Base-by-base conservation (phyloP, 2,113 vertebrate species). In the Actinemys pallida region DNA sequence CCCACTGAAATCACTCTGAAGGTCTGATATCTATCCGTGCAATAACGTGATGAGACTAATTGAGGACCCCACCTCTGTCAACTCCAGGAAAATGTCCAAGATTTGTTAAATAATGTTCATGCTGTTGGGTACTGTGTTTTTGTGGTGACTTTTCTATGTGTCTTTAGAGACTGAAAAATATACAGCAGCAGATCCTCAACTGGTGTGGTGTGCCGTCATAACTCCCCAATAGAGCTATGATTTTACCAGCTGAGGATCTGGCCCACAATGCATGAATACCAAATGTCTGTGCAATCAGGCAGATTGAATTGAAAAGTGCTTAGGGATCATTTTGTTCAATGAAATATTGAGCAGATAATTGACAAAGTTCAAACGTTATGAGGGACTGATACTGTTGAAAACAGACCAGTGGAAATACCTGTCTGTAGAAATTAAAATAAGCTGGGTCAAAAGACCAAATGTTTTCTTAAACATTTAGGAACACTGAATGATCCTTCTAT, bases 91-190 rank as follows among this genome's bases (percentile, higher is more conserved):
- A 95, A 96, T 97, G 95, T 95, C 94, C 96, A 95, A 97, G 97
- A 97, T 98, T 97, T 97, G 89, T 98, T 98, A 98, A 98, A 97
- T 96, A 97, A 95, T 98, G 90, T 97, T 98, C 98, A 96, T 98
- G 97, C 97, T 97, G 94, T 94, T 97, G 95, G 96, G 96, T 89
- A 96, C 94, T 19, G 10, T 94, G 97, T 97, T 96, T 97, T 95
- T 97, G 96, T 90, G 45, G n/a, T 90, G 92, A 97, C 98, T 95
- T 97, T 97, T 98, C 97, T 98, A 96, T 95, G 96, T 98, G 98
- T 98, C 98, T 98, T 98, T 97, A 98, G 96, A 98, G 96, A 97
- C 92, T 98, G 96, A 97, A 98, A 98, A 98, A 98, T 83, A 97
- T 97, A 97, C 97, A 94, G 8, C 84, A 97, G 22, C 5, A 79